Percentiles rank a stretch among this genome's conserved stretches.
These are phyloP conservation scores for Meleagris gallopavo DNA, from an alignment of 2,113 vertebrate species.

Conservation along the genomic window DNA sequence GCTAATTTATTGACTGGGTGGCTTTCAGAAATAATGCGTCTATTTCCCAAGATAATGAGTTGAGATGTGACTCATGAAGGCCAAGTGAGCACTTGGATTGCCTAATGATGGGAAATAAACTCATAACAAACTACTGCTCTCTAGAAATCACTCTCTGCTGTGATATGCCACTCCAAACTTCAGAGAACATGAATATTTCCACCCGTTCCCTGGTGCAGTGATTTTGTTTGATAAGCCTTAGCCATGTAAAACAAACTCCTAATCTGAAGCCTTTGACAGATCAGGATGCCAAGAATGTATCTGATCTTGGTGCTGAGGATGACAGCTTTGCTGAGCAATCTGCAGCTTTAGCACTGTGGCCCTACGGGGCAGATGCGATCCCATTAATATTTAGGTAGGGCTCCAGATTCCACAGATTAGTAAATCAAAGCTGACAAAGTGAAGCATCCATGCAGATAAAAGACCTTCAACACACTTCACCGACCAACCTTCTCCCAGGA, in stretches of 20 bases:
- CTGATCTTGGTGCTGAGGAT: not conserved
- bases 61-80: constrained; percentile 47
- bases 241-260: not conserved
- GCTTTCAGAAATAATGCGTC: constrained; percentile 76
- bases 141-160: constrained; percentile 1
- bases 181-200: not conserved
- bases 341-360: not conserved
- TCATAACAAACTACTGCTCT: constrained; percentile 24
- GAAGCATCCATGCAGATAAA: constrained; percentile 25
- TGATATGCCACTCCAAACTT: constrained; percentile 17
- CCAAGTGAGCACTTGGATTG: constrained; percentile 25
- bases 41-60: constrained; percentile 73
- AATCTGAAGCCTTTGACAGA: not conserved
- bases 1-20: constrained; percentile 81
- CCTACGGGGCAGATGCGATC: not conserved
- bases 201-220: not conserved
- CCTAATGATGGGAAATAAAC: constrained; percentile 53
- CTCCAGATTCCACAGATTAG: not conserved
- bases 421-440: constrained; percentile 14
- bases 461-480: not conserved
- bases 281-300: not conserved
- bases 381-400: constrained; percentile 4
- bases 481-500: not conserved
- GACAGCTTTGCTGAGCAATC: not conserved
- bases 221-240: not conserved